Evolutionary conservation across 2,888 invertebrate species (phyloP).

Genomic region (Thereva nobilitata): DNA sequence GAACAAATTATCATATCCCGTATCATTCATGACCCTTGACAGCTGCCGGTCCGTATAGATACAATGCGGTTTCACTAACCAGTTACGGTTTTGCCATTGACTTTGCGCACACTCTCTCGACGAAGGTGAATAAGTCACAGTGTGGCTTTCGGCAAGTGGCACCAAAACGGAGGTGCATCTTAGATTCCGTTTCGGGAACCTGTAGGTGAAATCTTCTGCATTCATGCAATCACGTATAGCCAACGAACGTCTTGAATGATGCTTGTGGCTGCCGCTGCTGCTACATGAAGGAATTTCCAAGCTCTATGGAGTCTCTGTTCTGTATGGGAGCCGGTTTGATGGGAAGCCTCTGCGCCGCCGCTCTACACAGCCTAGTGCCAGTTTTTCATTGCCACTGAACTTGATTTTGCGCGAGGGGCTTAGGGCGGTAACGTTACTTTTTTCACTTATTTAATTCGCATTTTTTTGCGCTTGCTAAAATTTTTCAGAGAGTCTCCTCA

Average conservation of each 20-base stretch:
- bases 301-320: constrained; percentile 12
- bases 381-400: constrained; percentile 29
- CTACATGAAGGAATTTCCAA: constrained; percentile 20
- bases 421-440: constrained; percentile 22
- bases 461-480: constrained; percentile 24
- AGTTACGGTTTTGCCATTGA: not conserved
- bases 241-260: constrained; percentile 18
- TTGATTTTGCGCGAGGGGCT: constrained; percentile 2
- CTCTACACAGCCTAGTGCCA: constrained; percentile 12
- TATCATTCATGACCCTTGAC: constrained; percentile 20
- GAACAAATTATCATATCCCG: constrained; percentile 29
- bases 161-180: constrained; percentile 7
- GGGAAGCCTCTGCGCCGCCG: constrained; percentile 5
- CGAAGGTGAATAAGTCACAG: constrained; percentile 23
- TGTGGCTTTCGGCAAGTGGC: constrained; percentile 26
- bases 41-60: not conserved
- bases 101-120: constrained; percentile 5
- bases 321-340: constrained; percentile 25
- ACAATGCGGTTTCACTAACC: not conserved
- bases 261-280: not conserved
- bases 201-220: too few species aligned
- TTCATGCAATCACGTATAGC: too few species aligned
- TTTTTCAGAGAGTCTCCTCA: not conserved
- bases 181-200: not conserved
- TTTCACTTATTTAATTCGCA: constrained; percentile 26